phyloP scores from a whole-genome alignment of 2,888 invertebrate genomes.

The Sesia bembeciformis region DNA sequence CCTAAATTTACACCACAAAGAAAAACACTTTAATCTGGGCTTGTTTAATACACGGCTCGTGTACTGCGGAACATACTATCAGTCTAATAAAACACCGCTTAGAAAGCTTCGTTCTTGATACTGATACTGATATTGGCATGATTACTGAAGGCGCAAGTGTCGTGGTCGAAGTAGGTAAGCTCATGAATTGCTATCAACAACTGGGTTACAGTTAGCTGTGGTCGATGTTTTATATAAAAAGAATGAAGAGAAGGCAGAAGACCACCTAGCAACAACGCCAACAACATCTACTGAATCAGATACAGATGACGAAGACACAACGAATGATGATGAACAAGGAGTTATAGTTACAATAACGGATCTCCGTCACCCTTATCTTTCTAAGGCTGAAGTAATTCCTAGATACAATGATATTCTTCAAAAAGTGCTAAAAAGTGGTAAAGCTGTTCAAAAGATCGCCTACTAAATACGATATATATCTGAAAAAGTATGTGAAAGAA shows the following conservation, averaged over 20 bases:
- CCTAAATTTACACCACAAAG: constrained; percentile 9
- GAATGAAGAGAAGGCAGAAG: constrained; percentile 1
- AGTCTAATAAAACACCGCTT: constrained; percentile 6
- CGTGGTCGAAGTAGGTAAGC: constrained; percentile 11
- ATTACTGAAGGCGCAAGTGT: constrained; percentile 11
- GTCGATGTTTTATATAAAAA: constrained; percentile 14
- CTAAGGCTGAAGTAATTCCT: constrained; percentile 6
- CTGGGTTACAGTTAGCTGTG: constrained; percentile 14
- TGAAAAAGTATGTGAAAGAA: constrained; percentile 7
- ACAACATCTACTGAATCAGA: not conserved
- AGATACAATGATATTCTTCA: constrained; percentile 10
- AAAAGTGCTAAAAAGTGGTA: constrained; percentile 13
- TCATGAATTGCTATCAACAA: constrained; percentile 9
- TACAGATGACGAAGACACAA: constrained; percentile 2
- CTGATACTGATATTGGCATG: constrained; percentile 11
- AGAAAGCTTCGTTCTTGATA: constrained; percentile 7
- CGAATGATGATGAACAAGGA: constrained; percentile 5
- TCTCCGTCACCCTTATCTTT: too few relatives aligned
- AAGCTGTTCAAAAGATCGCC: constrained; percentile 12
- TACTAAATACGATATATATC: constrained; percentile 13
- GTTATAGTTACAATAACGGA: too few relatives aligned
- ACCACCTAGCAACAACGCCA: not conserved
- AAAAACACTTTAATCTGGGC: constrained; percentile 11
- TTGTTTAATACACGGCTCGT: constrained; percentile 10
- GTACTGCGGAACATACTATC: constrained; percentile 7